A percentile compares a stretch with the other conserved stretches of the same genome.
These are phyloP conservation scores for Varanus salvator DNA, from an alignment of 2,113 vertebrate genomes.

Conservation along the genomic window DNA sequence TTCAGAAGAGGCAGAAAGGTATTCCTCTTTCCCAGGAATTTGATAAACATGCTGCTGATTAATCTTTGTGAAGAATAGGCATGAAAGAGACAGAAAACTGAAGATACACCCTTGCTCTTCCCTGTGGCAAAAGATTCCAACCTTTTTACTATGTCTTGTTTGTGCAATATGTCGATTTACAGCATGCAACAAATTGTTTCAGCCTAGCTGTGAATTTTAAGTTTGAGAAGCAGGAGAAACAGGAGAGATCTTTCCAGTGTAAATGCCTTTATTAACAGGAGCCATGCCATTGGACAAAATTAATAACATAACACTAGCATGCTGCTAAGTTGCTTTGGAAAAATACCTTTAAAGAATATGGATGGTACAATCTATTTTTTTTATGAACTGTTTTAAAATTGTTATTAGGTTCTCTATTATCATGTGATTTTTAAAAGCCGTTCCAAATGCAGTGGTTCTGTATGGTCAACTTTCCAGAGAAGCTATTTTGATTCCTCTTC, in stretches of 20 bases:
- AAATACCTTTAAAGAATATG: conserved; percentile 55
- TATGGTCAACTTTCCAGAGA: conserved; percentile 44
- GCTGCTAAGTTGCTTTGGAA: conserved; percentile 65
- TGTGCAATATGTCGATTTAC: conserved; percentile 55
- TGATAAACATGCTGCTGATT: conserved; percentile 21
- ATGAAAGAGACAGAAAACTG: conserved; percentile 43
- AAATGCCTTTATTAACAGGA: conserved; percentile 61
- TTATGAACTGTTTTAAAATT: conserved; percentile 60
- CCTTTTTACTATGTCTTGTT: conserved; percentile 49
- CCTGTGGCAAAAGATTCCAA: conserved; percentile 35
- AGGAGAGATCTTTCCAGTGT: conserved; percentile 28
- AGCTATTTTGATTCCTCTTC: conserved; percentile 51
- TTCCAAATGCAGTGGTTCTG: conserved; percentile 52
- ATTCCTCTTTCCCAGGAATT: background rate
- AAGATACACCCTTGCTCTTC: conserved; percentile 45
- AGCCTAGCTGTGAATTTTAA: conserved; percentile 43
- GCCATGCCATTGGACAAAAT: conserved; percentile 50
- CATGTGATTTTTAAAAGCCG: conserved; percentile 53
- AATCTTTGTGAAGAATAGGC: conserved; percentile 39
- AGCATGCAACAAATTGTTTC: conserved; percentile 45
- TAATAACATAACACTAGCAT: conserved; percentile 65
- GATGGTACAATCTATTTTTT: conserved; percentile 45
- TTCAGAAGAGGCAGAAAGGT: conserved; percentile 1
- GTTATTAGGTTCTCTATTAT: conserved; percentile 59
- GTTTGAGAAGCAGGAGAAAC: conserved; percentile 49